Percentiles rank a stretch among this genome's conserved stretches.
These are phyloP conservation scores for Gavia stellata DNA, from an alignment of 2,113 vertebrate genomes.

Conservation along the genomic window DNA sequence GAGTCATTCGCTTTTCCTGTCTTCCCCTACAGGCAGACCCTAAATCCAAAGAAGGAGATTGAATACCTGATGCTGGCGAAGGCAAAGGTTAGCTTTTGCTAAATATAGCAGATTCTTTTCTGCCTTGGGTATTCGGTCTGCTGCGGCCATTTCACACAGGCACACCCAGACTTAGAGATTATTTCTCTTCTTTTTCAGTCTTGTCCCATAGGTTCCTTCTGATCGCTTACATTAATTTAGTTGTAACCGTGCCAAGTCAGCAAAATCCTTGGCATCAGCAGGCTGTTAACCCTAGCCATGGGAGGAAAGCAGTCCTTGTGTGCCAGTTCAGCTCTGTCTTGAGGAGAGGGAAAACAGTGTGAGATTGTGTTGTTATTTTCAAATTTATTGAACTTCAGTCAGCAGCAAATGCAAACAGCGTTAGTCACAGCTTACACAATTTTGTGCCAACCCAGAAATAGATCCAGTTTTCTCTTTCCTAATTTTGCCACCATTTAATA, in stretches of 20 bases:
- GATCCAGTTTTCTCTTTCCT: not conserved
- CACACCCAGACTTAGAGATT: not conserved
- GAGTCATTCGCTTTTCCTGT: not conserved
- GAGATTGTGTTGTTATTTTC: not conserved
- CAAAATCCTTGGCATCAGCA: not conserved
- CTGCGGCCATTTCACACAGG: not conserved
- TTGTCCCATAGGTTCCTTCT: not conserved
- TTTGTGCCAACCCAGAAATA: not conserved
- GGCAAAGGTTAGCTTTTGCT: not conserved
- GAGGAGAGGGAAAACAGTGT: not conserved
- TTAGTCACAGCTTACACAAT: not conserved
- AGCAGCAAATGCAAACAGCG: not conserved
- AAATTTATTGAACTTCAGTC: not conserved
- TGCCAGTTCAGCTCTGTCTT: not conserved
- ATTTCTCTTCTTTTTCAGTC: not conserved
- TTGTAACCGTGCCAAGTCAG: not conserved
- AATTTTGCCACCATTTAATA: not conserved
- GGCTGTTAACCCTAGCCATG: not conserved
- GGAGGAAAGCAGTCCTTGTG: not conserved
- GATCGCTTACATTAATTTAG: not conserved
- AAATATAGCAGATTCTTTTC: not conserved
- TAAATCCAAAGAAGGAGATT: not conserved
- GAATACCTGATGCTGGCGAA: not conserved
- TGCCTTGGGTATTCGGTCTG: not conserved
- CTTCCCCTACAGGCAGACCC: not conserved